Conservation (phyloP, 2,113 vertebrate species). For the Aramus guarauna region DNA sequence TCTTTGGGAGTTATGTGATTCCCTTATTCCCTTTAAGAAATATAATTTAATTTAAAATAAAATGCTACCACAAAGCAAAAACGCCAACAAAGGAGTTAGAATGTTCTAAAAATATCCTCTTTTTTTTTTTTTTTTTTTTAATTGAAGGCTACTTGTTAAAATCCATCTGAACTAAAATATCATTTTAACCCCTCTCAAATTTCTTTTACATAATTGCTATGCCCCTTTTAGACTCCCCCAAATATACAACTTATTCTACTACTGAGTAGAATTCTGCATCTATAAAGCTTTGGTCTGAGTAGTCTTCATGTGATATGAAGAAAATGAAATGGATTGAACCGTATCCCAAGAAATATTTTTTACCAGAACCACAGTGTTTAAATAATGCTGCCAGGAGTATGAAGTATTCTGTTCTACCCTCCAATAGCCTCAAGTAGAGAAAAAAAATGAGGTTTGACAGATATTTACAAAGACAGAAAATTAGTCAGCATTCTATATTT, state of each 20-base stretch:
- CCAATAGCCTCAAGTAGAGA: background rate
- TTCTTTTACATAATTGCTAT: background rate
- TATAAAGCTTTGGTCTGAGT: background rate
- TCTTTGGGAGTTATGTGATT: background rate
- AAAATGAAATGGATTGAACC: background rate
- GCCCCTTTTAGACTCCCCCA: background rate
- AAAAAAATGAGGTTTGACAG: background rate
- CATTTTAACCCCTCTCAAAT: background rate
- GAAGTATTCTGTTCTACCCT: background rate
- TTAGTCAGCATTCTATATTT: background rate
- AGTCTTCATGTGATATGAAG: background rate
- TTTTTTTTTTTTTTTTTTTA: background rate
- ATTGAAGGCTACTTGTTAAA: background rate
- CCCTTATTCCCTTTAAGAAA: background rate
- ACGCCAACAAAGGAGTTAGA: background rate
- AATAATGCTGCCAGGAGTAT: background rate
- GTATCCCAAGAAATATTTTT: background rate
- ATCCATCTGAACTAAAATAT: background rate
- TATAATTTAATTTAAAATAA: background rate
- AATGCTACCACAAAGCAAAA: background rate
- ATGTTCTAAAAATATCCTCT: background rate
- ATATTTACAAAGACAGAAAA: background rate
- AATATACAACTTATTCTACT: background rate
- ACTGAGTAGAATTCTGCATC: background rate
- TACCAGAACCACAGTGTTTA: background rate